Percentiles rank a stretch among this genome's conserved stretches.
These are phyloP conservation scores for Diglossa cyanea DNA, from an alignment of 2,797 vertebrate species.

Conservation along the genomic window DNA sequence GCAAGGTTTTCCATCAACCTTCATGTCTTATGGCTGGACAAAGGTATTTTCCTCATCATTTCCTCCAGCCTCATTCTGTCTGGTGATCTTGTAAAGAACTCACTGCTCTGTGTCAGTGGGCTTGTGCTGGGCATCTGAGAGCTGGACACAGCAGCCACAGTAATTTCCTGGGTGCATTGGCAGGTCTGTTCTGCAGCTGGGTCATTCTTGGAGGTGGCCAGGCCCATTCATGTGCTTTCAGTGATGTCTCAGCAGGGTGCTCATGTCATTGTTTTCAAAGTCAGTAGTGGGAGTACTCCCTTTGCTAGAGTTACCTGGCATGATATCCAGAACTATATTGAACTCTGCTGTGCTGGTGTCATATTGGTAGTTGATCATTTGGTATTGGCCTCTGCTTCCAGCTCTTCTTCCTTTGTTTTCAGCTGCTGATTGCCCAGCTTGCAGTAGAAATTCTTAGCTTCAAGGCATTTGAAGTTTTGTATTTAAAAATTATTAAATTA, in stretches of 20 bases:
- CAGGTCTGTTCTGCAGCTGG: background rate
- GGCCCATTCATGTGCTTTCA: background rate
- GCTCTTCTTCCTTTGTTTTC: background rate
- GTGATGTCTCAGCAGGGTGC: background rate
- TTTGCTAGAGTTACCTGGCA: background rate
- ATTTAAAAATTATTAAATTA: background rate
- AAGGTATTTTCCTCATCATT: background rate
- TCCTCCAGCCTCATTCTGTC: background rate
- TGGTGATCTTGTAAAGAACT: background rate
- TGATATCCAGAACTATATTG: background rate
- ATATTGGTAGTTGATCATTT: background rate
- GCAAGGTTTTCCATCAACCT: background rate
- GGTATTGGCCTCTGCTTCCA: background rate
- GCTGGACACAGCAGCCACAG: background rate
- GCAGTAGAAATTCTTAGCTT: background rate
- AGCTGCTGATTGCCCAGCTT: background rate
- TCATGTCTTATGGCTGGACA: background rate
- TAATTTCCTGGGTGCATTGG: background rate
- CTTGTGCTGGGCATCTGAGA: background rate
- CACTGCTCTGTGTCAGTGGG: accelerated
- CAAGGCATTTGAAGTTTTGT: background rate
- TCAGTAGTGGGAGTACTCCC: background rate
- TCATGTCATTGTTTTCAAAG: background rate
- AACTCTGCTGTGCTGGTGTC: background rate
- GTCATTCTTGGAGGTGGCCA: background rate